Percentiles rank a stretch among this genome's conserved stretches.
These are phyloP conservation scores for Crioceris asparagi DNA, from an alignment of 2,888 invertebrate genomes.

Conservation along the genomic window DNA sequence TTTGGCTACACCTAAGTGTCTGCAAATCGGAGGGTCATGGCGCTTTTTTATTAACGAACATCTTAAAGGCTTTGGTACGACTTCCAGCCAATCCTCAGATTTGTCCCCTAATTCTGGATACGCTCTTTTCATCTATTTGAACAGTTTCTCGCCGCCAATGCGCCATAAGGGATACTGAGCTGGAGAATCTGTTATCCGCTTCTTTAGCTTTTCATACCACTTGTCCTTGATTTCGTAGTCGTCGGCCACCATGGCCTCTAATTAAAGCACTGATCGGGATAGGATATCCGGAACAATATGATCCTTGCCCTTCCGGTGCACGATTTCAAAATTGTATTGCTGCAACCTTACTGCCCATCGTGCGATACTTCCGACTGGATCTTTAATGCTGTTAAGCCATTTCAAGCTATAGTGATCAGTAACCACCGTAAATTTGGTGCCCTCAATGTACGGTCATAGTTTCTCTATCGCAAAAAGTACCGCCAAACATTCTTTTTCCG, in stretches of 20 bases:
- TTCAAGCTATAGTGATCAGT: no score
- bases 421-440: no score
- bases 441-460: constrained; percentile 15
- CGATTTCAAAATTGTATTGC: no score
- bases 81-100: constrained; percentile 13
- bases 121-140: constrained; percentile 12
- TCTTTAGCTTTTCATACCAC: constrained; percentile 16
- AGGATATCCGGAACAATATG: constrained; percentile 11
- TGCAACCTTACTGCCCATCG: constrained; percentile 18
- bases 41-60: constrained; percentile 3
- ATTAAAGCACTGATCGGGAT: no score
- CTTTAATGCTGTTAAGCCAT: constrained; percentile 12
- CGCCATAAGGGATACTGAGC: constrained; percentile 15
- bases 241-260: no score
- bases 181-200: constrained; percentile 8
- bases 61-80: constrained; percentile 13
- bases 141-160: constrained; percentile 10
- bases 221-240: constrained; percentile 8
- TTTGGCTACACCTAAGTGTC: constrained; percentile 19
- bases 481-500: constrained; percentile 15
- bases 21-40: constrained; percentile 16
- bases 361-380: constrained; percentile 16
- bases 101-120: constrained; percentile 10
- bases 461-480: constrained; percentile 16
- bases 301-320: constrained; percentile 10